Base-by-base conservation (phyloP, 2,797 vertebrate species). In the Chaenodraco wilsoni region DNA sequence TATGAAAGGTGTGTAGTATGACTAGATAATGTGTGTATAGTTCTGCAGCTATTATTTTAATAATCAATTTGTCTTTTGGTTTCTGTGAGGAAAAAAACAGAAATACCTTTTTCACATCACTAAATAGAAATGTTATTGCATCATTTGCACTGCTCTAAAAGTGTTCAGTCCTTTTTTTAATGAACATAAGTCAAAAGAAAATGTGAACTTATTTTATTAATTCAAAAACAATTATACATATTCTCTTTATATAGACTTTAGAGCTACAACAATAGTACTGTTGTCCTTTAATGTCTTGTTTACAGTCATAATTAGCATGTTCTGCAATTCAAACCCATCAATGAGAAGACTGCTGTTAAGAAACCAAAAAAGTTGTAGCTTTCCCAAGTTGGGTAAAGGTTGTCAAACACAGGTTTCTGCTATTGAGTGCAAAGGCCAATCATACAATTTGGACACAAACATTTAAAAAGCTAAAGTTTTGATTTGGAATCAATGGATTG, bases 151-250 rank as follows among this genome's bases (percentile, higher is more conserved):
- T 4, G 37, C 41, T 37, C 37, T 21, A 21, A n/a, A 23, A 14
- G 13, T 17, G 15, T 27, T 33, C 21, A 51, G 15, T 51, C 11
- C 12, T 54, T 17, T 14, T 27, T 21, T 40, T 16, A n/a, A 69
- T 2, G 6, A 40, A 3, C 37, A 21, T 0, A 2, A 65, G 44
- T 41, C 41, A 48, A 14, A 11, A 58, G 13, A 63, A n/a, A 8
- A 19, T 72, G n/a, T 61, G 46, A 65, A 51, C 19, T 37, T 45
- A 4, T 56, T 76, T 78, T 63, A 59, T 71, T 75, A 41, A 48
- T 51, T 56, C 19, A 56, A 69, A 43, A 43, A 75, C 19, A 62
- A 5, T 69, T 73, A 27, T 10, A 58, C 48, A 45, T 64, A 9
- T 54, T 56, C 44, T 66, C 58, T 65, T 65, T 45, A 67, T 50